Evolutionary conservation across 2,797 vertebrate genomes (phyloP), one percentile per base, ranked within the genome.

Genomic region (Hylomyscus alleni): DNA sequence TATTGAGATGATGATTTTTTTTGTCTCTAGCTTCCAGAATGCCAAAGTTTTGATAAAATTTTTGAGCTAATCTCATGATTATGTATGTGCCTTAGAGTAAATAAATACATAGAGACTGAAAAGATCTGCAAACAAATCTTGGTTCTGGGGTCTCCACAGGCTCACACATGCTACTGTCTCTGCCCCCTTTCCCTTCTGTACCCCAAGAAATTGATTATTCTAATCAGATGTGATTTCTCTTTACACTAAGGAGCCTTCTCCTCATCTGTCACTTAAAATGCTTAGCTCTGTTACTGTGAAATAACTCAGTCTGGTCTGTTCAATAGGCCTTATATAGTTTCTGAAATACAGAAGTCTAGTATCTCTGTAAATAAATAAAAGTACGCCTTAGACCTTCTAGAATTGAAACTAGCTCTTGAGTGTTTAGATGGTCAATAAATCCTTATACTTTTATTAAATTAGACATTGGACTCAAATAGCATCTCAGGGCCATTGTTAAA

Each of bases 1-100:
- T 88, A 80, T 86, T 31, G 4, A 93, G 97, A 96, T 89, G 58
- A 91, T 47, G n/a, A 6, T n/a, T n/a, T 34, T 67, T 67, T 11
- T 52, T 56, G 69, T 90, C 73, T 60, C 88, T 10, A 40, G 50
- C 26, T 83, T 95, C 20, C 47, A 87, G 40, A 26, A 90, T 69
- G 73, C 19, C 20, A 0, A 10, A 86, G 24, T 44, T 93, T 91
- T 93, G 75, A 86, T 81, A 91, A 60, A 87, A 92, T 4, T 26
- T 80, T 34, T 24, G 19, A 31, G 11, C 47, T 94, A 82, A 95
- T 96, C 31, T 87, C 65, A 44, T 72, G 65, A 88, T 47, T 47
- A 40, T 24, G 1, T 89, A 34, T 40, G 67, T 56, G 95, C 37
- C 44, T 83, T 44, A n/a, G 75, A 9, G 14, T 85, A 82, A 75